Evolutionary conservation across 2,888 invertebrate genomes (phyloP).

Genomic region (Campaea margaritaria): DNA sequence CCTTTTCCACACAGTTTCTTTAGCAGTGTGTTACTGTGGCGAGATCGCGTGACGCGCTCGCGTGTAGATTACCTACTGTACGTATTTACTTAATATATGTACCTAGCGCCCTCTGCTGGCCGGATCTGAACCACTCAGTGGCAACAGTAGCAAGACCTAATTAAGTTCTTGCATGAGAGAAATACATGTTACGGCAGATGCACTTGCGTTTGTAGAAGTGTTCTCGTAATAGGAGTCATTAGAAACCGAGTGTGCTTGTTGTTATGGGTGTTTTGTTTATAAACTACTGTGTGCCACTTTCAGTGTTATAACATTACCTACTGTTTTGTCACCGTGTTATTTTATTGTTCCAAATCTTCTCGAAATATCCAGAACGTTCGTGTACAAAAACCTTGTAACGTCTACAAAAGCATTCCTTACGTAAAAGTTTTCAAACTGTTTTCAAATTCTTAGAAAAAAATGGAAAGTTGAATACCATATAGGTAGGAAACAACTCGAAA

Average conservation of each 20-base stretch:
- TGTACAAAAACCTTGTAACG: background rate
- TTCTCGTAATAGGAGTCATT: constrained; percentile 33
- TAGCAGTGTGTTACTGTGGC: constrained; percentile 80
- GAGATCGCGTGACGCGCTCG: constrained; percentile 78
- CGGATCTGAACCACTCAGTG: constrained; percentile 63
- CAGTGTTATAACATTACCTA: background rate
- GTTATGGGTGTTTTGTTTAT: constrained; percentile 10
- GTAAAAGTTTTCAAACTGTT: constrained; percentile 2
- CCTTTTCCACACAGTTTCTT: constrained; percentile 83
- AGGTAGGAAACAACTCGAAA: background rate
- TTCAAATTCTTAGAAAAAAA: background rate
- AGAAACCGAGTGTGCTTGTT: constrained; percentile 20
- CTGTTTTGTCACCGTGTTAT: background rate
- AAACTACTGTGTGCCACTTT: constrained; percentile 18
- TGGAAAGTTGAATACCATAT: background rate
- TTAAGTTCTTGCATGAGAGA: constrained; percentile 66
- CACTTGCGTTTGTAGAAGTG: constrained; percentile 47
- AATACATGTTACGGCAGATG: constrained; percentile 54
- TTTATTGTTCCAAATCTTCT: background rate
- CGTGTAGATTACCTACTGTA: constrained; percentile 63
- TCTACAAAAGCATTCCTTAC: background rate
- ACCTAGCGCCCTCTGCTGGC: constrained; percentile 59
- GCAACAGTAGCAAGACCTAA: constrained; percentile 55
- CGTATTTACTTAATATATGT: constrained; percentile 28
- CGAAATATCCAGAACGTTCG: background rate